Percentiles rank a stretch among this genome's conserved stretches.
These are phyloP conservation scores for Xyrauchen texanus DNA, from an alignment of 2,113 vertebrate genomes.

Conservation along the genomic window DNA sequence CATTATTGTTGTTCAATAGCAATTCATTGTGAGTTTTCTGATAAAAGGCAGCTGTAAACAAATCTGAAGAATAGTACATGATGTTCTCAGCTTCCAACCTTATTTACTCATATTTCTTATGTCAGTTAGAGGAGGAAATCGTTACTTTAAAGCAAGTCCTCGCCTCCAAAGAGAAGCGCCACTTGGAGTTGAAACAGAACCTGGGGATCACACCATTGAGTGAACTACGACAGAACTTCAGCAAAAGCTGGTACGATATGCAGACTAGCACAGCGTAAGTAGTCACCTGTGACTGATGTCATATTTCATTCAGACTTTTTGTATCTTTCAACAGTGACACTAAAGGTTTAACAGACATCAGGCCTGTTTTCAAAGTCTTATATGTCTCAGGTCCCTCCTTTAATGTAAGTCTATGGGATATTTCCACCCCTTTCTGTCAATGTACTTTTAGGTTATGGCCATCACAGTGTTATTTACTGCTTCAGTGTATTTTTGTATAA, in stretches of 20 bases:
- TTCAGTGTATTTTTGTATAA: too few species aligned
- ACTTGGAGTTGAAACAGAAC: constrained; percentile 89
- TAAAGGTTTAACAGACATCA: too few species aligned
- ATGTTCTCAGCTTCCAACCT: not conserved
- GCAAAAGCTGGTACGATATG: constrained; percentile 91
- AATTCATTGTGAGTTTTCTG: not conserved
- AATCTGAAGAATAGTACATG: not conserved
- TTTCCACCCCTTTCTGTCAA: too few species aligned
- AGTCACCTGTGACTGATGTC: not conserved
- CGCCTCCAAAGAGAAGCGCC: constrained; percentile 90
- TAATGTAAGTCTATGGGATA: too few species aligned
- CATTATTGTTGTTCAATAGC: not conserved
- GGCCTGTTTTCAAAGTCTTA: too few species aligned
- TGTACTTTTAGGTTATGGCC: too few species aligned
- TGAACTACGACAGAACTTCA: constrained; percentile 90
- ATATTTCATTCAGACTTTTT: not conserved
- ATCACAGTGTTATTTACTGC: too few species aligned
- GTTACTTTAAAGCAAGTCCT: constrained; percentile 90
- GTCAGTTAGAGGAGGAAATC: constrained; percentile 94
- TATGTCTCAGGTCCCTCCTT: too few species aligned
- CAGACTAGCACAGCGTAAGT: constrained; percentile 92
- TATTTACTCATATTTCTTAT: constrained; percentile 24
- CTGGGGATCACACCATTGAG: constrained; percentile 87
- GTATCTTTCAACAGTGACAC: not conserved
- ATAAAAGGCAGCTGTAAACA: not conserved